Base-by-base conservation (phyloP, 2,113 vertebrate species). In the Ardeotis arabs region DNA sequence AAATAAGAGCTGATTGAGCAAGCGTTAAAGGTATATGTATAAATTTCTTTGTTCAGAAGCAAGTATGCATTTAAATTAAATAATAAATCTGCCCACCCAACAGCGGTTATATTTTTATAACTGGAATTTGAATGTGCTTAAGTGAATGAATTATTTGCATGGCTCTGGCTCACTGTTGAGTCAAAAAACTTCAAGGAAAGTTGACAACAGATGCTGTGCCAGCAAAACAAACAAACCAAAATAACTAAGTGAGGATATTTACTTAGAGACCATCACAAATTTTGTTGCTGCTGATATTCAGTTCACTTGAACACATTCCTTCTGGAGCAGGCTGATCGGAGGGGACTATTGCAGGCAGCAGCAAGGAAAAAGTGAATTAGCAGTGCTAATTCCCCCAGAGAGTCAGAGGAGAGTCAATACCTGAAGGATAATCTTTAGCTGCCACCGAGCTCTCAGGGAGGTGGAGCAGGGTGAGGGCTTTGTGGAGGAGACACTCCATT, bases 41-140 rank as follows among this genome's bases (percentile, higher is more conserved):
- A 67, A 28, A 67, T 75, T 73, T 85, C 31, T 86, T 83, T 89
- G 76, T 77, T 92, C 76, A 75, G 52, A 89, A 59, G 49, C 18
- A 50, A 35, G 12, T 39, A 31, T 55, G 23, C 41, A 70, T 93
- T 72, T 72, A 90, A 44, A 44, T 44, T 44, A 44, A 44, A 44
- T 44, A 85, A 92, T 79, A 31, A 69, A 84, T 59, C 56, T 87
- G 56, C 73, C 27, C 68, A 86, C 63, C 17, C 1, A 1, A 50
- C 47, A 70, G 64, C 60, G 41, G 79, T 49, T 90, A 31, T n/a
- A 35, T 86, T 94, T 96, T 86, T 90, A 47, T 85, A 88, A 73
- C 49, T 69, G 47, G 29, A 90, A 79, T 74, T 63, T 39, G 39
- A 77, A 73, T 69, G 22, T 90, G 28, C 39, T 88, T 67, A 59